phyloP scores from a whole-genome alignment of 2,797 vertebrate genomes.

The Neomorphus geoffroyi region DNA sequence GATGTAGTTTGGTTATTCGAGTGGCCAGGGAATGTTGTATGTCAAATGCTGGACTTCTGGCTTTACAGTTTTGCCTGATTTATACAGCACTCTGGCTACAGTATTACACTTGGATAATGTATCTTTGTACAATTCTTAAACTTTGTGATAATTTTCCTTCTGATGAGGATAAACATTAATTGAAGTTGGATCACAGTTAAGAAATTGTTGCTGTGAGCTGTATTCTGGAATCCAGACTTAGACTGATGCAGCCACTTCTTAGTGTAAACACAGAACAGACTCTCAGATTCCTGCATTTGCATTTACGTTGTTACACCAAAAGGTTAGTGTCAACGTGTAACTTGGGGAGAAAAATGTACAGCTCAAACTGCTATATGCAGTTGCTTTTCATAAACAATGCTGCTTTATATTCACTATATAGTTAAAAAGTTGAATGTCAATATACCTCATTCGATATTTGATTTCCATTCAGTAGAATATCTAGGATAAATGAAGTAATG shows the following conservation, averaged over 20 bases:
- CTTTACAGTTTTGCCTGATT: neutral
- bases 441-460: neutral
- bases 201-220: neutral
- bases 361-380: neutral
- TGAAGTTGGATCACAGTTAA: neutral
- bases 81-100: neutral
- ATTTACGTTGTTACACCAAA: neutral
- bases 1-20: neutral
- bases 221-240: neutral
- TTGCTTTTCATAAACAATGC: neutral
- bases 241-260: neutral
- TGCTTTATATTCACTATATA: fast-evolving
- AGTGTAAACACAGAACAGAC: neutral
- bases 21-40: neutral
- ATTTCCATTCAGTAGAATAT: neutral
- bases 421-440: neutral
- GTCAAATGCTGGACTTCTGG: neutral
- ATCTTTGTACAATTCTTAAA: neutral
- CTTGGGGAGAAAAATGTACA: neutral
- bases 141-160: neutral
- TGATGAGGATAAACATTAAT: neutral
- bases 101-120: neutral
- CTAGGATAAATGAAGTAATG: neutral
- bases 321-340: neutral
- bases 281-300: neutral